These are phyloP conservation scores for Rhagoletis zephyria DNA, from an alignment of 1,140 invertebrate genomes.

Conservation along the genomic window DNA sequence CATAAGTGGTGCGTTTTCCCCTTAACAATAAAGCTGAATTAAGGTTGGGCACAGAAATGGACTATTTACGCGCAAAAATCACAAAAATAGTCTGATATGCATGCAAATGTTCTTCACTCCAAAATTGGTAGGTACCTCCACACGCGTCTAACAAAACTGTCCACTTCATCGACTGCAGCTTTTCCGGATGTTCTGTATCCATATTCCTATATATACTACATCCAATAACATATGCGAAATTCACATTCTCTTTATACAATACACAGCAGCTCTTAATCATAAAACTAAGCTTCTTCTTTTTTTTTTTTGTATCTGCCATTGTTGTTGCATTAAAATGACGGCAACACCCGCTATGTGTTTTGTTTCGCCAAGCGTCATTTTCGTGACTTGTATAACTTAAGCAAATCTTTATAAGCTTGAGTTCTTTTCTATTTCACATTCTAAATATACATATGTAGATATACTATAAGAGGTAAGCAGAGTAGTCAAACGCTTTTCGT, in stretches of 20 bases:
- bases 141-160: not conserved
- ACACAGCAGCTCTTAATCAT: no score
- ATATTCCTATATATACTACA: no score
- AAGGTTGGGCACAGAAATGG: not conserved
- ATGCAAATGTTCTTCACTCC: not conserved
- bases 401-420: not conserved
- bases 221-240: no score
- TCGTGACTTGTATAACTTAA: conserved; percentile 20
- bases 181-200: no score
- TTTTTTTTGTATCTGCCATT: not conserved
- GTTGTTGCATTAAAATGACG: not conserved
- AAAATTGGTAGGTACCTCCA: not conserved
- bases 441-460: no score
- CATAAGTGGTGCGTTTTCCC: not conserved
- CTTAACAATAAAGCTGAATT: not conserved
- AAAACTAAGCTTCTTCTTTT: not conserved
- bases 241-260: no score
- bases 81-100: not conserved
- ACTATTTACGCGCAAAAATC: conserved; percentile 11
- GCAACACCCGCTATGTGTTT: not conserved
- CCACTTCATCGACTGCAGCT: not conserved
- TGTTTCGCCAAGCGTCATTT: not conserved
- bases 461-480: no score
- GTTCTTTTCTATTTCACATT: no score
- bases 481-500: no score